A percentile compares a stretch with the other conserved stretches of the same genome.
phyloP scores from a whole-genome alignment of 2,113 vertebrate species.

The Oceanodroma tethys region DNA sequence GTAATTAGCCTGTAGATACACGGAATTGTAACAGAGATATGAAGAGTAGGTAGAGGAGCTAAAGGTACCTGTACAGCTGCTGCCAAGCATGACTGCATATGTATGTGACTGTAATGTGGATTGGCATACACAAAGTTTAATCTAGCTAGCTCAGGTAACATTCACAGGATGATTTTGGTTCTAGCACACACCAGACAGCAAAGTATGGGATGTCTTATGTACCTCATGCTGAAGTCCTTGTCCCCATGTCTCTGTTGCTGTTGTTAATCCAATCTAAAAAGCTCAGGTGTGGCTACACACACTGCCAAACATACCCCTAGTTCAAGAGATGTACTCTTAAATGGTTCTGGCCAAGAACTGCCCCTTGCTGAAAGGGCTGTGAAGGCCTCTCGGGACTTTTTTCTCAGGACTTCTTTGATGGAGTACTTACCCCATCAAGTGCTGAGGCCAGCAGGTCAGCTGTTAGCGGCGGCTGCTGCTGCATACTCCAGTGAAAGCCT shows the following conservation, averaged over 20 bases:
- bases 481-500: background rate
- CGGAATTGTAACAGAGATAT: background rate
- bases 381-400: background rate
- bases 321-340: background rate
- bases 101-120: background rate
- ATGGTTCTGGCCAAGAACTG: background rate
- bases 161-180: background rate
- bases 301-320: background rate
- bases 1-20: background rate
- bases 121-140: background rate
- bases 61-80: background rate
- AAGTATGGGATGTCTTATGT: background rate
- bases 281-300: background rate
- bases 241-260: background rate
- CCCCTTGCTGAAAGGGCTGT: background rate
- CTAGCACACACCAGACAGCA: background rate
- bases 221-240: background rate
- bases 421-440: background rate
- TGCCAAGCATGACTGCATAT: background rate
- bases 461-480: background rate
- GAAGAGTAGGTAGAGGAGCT: background rate
- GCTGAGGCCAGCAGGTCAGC: background rate
- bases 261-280: background rate
- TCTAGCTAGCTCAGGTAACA: background rate
- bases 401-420: background rate